Base-by-base conservation (phyloP, 2,888 invertebrate species). In the Tinea trinotella region DNA sequence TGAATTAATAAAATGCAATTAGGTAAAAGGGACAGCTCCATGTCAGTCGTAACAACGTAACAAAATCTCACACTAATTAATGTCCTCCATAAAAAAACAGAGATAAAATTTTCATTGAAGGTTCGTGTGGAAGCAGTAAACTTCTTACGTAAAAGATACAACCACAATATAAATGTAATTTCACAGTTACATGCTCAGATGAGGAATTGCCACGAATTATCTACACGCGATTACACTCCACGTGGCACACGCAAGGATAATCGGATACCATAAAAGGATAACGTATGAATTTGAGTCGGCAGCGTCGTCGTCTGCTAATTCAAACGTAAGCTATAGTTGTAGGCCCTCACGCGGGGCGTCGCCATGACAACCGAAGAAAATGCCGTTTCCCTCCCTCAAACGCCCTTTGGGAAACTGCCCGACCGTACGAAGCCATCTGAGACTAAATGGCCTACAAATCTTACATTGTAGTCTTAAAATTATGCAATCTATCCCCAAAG, bases 1-100 rank as follows among this genome's bases (percentile, higher is more conserved):
- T 83, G 79, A 82, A 82, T 83, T 82, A 82, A 80, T 83, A 81
- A 82, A 81, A 76, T 74, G 71, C 76, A 79, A 83, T 82, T 80
- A 76, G 69, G 70, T n/a, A 48, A 20, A 20, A 48, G 19, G 30
- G 15, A 12, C 46, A 46, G 17, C 17, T n/a, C 17, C 12, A 18
- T 4, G 19, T 3, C 3, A 48, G 17, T 4, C 15, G 15, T n/a
- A 48, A 20, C 15, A 10, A n/a, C 7, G 19, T 18, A 7, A 20
- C n/a, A n/a, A n/a, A 18, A 15, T n/a, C 48, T 2, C 40, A 18
- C n/a, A 18, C 18, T 15, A 15, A 48, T 40, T 17, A 36, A 36
- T 36, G 10, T 4, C n/a, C 36, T 6, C n/a, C 40, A 17, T 15
- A 15, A 13, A 13, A 40, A 15, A 3, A 1, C 17, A 12, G 7